Evolutionary conservation across 2,113 vertebrate species (phyloP), one percentile per base, ranked within the genome.

Genomic region (Dendrocopos noguchii): DNA sequence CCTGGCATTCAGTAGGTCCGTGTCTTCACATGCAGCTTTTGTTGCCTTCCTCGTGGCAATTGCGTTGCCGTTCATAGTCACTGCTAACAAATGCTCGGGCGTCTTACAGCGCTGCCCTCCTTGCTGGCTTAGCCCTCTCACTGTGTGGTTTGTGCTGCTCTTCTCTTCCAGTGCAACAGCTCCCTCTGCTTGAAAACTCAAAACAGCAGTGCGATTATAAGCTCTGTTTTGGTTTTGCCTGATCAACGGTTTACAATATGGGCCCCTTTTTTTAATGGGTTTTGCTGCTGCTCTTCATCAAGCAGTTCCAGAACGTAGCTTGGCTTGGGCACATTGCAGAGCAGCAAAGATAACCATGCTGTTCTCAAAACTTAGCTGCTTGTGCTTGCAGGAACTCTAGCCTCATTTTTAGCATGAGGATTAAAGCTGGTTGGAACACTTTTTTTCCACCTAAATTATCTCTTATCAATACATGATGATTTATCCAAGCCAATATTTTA

Each of bases 181-280:
- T 98, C 97, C 97, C 98, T 98, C 98, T 98, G 95, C 97, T 98
- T 98, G 97, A 98, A 97, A 97, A 60, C 85, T 98, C 97, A 98
- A 97, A 97, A 60, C 85, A 64, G 53, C 82, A 95, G 96, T 56
- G 92, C 91, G 71, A 91, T 95, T 96, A 78, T 86, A 93, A 72
- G 52, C 56, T 15, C 29, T 63, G 64, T 8, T 94, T 94, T 24
- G 28, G 50, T 1, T 80, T 85, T 29, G 19, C 65, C 79, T 68
- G 82, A 39, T 74, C 36, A 15, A 21, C 0, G 10, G 33, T 6
- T 66, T 88, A 84, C 46, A 53, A 53, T 20, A 1, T 5, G 42
- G n/a, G 18, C 39, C 39, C 6, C 19, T 33, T 42, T 68, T 72
- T 72, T 52, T 52, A 28, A 55, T 44, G 22, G 7, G 66, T 75